Evolutionary conservation across 2,113 vertebrate species (phyloP).

Genomic region (Malurus alboscapulatus): DNA sequence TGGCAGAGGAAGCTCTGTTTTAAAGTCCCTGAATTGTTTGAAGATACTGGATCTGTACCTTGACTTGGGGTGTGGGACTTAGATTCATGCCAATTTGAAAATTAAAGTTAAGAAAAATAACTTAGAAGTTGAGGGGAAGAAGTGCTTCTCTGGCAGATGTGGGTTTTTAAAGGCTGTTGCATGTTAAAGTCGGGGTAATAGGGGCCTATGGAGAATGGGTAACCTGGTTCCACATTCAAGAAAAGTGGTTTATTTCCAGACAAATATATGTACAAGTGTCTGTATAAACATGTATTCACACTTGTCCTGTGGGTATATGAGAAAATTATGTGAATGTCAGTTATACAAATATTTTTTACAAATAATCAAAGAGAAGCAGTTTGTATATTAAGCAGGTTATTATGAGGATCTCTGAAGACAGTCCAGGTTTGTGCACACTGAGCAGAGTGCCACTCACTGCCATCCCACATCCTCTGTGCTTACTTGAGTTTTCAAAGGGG

Average conservation of each 20-base stretch:
- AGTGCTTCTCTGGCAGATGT: not conserved
- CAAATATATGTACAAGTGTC: not conserved
- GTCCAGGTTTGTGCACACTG: not conserved
- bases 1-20: not conserved
- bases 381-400: not conserved
- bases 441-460: not conserved
- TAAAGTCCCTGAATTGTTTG: not conserved
- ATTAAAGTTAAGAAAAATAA: not conserved
- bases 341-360: not conserved
- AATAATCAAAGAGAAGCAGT: not conserved
- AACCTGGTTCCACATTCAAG: not conserved
- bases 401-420: not conserved
- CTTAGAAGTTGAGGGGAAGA: not conserved
- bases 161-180: not conserved
- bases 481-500: not conserved
- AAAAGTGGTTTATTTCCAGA: not conserved
- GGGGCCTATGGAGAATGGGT: not conserved
- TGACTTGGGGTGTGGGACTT: not conserved
- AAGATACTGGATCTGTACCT: not conserved
- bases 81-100: not conserved
- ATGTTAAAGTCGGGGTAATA: not conserved
- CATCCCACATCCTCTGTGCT: not conserved
- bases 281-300: not conserved
- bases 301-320: not conserved
- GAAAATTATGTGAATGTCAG: not conserved